Evolutionary conservation across 2,888 invertebrate genomes (phyloP), one percentile per base, ranked within the genome.

Genomic region (Drosophila subsilvestris): DNA sequence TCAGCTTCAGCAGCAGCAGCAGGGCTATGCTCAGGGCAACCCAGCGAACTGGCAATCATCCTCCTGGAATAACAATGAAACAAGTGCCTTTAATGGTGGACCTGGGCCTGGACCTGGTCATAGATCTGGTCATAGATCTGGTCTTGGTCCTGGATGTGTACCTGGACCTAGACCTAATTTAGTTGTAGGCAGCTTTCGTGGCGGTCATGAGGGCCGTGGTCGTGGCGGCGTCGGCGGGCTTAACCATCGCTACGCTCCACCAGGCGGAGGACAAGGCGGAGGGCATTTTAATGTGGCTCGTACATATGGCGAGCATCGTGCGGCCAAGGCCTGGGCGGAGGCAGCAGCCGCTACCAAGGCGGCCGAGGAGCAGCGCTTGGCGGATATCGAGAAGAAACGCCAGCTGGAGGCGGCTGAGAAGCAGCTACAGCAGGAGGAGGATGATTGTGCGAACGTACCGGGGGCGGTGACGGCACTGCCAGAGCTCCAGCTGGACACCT

Each of bases 281-380:
- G 14, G 8, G n/a, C 14, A 9, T 1, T 44, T 25, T 1, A 45
- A 49, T 12, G 77, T 74, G 18, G 89, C 91, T 3, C 75, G 81
- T 3, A 91, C 91, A 0, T 91, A 91, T 63, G 75, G 81, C 0
- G 90, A 91, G 73, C 87, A 89, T 62, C 79, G 79, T 12, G 77
- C 89, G 65, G 89, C 90, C 4, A 91, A 85, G 63, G 79, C 79
- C 29, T 75, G 81, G 37, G 78, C 14, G 7, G 42, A 61, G 7
- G 60, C 68, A 14, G 45, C 27, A 69, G 45, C 55, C 54, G 14
- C n/a, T 37, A 60, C 22, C 8, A 25, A 54, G 50, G 51, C 50
- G 12, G 67, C 73, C 6, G 70, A 79, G 4, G 78, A 80, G 54
- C 50, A 62, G 8, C 45, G 63, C 2, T 18, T 45, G 3, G 1